Base-by-base conservation (phyloP, 2,797 vertebrate genomes). In the Sibirionetta formosa region DNA sequence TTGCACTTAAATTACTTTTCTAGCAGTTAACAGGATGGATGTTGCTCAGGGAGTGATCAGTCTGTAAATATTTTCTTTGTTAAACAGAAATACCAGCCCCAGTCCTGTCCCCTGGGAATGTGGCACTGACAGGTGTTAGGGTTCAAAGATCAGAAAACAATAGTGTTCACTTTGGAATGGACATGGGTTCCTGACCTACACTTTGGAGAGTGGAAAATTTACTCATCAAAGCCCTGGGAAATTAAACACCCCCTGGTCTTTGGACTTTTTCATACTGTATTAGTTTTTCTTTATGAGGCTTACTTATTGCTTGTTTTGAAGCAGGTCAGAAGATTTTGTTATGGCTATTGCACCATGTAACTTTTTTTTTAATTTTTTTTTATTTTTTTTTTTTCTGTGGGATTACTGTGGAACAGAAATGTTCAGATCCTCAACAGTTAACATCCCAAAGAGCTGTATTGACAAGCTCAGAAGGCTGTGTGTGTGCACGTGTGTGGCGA, bases 101-200 rank as follows among this genome's bases (percentile, higher is more conserved):
- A 64, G 33, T 90, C 73, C 65, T 78, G 51, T 94, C 73, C 70
- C 56, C 54, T 92, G 93, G 79, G 93, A 96, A 96, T 81, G 65
- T 88, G 68, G 26, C 88, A 71, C 14, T 83, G 83, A 95, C 88
- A 97, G 95, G 95, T 96, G 94, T 82, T 92, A 79, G 90, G 46
- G 91, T 86, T 97, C 75, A 97, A 94, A 96, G 95, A 97, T 96
- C 91, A 93, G 65, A 95, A 95, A 97, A 96, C 96, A 97, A 94
- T 78, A 65, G 70, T 64, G 42, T 77, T 93, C 94, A 86, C 73
- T 96, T 97, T 63, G 82, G 76, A 97, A 93, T 77, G 66, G 66
- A 72, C 60, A 10, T 51, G 66, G 31, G 63, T 91, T 97, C 78
- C 85, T 97, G 91, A 93, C 94, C 71, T 87, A 53, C 2, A 16